These are phyloP conservation scores for Melieria picta DNA, from an alignment of 2,888 invertebrate species.

Conservation along the genomic window DNA sequence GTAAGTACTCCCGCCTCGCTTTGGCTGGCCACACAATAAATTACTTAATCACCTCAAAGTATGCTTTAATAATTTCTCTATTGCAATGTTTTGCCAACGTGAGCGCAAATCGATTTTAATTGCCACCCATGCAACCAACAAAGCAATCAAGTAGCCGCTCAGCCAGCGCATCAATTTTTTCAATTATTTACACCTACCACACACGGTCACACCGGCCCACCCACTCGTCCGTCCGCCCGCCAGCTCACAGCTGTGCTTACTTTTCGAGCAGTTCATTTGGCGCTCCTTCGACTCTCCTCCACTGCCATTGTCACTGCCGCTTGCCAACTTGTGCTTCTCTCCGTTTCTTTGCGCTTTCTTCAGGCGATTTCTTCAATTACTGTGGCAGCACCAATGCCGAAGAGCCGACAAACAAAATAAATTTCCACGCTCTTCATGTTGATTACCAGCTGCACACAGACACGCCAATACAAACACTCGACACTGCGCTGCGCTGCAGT, in stretches of 20 bases:
- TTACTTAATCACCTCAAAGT: conserved; percentile 35
- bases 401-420: conserved; percentile 52
- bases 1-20: background rate
- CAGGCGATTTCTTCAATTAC: conserved; percentile 37
- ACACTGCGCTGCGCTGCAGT: background rate
- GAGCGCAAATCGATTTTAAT: conserved; percentile 48
- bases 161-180: conserved; percentile 42
- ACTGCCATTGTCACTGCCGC: background rate
- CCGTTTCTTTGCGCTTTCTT: conserved; percentile 13
- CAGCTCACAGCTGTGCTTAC: background rate
- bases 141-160: conserved; percentile 21
- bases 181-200: conserved; percentile 60
- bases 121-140: conserved; percentile 51
- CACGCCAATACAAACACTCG: background rate
- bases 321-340: conserved; percentile 16
- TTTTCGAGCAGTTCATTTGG: conserved; percentile 2
- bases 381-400: conserved; percentile 39
- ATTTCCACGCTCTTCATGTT: conserved; percentile 54
- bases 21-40: conserved; percentile 7
- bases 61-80: conserved; percentile 32
- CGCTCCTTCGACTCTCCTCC: background rate
- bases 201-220: background rate
- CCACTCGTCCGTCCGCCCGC: too few species aligned
- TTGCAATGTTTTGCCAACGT: conserved; percentile 2
- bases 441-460: conserved; percentile 44